Conservation (phyloP, 2,113 vertebrate genomes). For the Hoplias malabaricus region DNA sequence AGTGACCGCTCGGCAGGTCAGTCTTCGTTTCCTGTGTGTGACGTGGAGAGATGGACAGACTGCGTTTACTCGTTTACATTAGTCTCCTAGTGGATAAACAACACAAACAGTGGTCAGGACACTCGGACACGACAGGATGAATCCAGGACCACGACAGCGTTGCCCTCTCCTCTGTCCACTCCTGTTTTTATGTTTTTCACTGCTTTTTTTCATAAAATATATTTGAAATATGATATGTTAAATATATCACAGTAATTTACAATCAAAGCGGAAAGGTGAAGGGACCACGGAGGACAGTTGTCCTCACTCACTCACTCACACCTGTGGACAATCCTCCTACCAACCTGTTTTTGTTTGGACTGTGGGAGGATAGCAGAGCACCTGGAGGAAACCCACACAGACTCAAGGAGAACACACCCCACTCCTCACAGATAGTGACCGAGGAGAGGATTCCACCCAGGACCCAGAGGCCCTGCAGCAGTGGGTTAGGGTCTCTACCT, state of each 20-base stretch:
- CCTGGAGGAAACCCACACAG: no score
- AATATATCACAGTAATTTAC: constrained; percentile 79
- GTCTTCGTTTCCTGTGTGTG: constrained; percentile 21
- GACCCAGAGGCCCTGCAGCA: no score
- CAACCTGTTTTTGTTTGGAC: no score
- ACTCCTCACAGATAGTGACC: no score
- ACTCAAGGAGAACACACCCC: no score
- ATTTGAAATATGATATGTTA: constrained; percentile 74
- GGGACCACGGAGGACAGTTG: constrained; percentile 21
- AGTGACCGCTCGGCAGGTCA: constrained; percentile 12
- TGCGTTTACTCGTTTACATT: background rate
- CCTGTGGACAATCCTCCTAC: no score
- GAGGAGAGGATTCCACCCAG: no score
- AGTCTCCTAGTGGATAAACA: constrained; percentile 20
- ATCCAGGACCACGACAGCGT: constrained; percentile 55
- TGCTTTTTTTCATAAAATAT: constrained; percentile 73
- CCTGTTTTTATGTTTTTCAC: constrained; percentile 62
- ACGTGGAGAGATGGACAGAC: background rate
- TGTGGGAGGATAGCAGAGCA: no score
- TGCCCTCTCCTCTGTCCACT: constrained; percentile 37
- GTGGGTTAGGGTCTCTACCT: no score
- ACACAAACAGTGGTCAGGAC: no score
- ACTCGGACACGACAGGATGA: constrained; percentile 68
- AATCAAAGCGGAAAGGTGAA: constrained; percentile 66
- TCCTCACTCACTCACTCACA: no score